Evolutionary conservation across 2,113 vertebrate species (phyloP), one percentile per base, ranked within the genome.

Genomic region (Mirounga angustirostris): DNA sequence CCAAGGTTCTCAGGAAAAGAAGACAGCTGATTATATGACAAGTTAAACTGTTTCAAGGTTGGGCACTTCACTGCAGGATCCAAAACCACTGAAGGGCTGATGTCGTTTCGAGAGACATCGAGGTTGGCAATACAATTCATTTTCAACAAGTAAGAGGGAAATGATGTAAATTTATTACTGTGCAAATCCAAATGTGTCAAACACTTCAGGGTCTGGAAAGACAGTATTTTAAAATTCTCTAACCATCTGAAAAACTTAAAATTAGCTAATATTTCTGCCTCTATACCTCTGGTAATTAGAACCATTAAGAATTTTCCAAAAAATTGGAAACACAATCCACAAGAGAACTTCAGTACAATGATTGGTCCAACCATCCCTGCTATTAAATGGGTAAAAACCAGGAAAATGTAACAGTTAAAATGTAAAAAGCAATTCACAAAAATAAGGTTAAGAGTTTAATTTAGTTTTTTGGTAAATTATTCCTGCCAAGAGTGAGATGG

Each of bases 111-210:
- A 24, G 99, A 99, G 73, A 99, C 96, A 90, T 99, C 99, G 33
- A 99, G 99, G 56, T 84, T 98, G 94, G 91, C 98, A 46, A 99
- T 98, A 0, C 98, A 99, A 15, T 98, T 99, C 98, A 99, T 99
- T 96, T 99, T 98, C 97, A 99, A 98, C 96, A 99, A 95, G 74
- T 99, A 99, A 9, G 74, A 94, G 0, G 99, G 99, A 97, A 99
- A 99, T 0, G 98, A 98, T 92, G 97, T 98, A 50, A 99, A 99
- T 46, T 98, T 98, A 97, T 99, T 99, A 76, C 99, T 99, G 97
- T 99, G 99, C 94, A 99, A 99, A 98, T 99, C 99, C 98, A 99
- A 98, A 26, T 99, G 99, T 12, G 98, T 99, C 98, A 99, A 97
- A 95, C 99, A 99, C 97, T 97, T 99, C 96, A 99, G 98, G 95